These are phyloP conservation scores for Xiphias gladius DNA, from an alignment of 2,113 vertebrate species.

Conservation along the genomic window DNA sequence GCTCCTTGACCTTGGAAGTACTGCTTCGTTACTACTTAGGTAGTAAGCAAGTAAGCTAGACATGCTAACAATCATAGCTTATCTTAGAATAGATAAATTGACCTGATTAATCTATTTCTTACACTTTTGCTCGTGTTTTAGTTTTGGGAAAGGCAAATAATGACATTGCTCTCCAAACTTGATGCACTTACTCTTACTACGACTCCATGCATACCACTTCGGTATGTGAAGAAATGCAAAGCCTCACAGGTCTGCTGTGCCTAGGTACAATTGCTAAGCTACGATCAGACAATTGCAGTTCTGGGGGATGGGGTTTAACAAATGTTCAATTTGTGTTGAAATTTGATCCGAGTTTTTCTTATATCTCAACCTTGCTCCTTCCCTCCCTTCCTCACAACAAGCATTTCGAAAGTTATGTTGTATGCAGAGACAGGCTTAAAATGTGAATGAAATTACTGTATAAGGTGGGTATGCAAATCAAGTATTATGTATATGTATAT, in stretches of 20 bases:
- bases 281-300: background rate
- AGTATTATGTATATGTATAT: too few relatives aligned
- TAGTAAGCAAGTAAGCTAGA: background rate
- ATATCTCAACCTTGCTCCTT: background rate
- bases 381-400: background rate
- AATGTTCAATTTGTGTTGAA: constrained; percentile 29
- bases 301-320: background rate
- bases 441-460: constrained; percentile 30
- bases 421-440: constrained; percentile 8
- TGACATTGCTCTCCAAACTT: background rate
- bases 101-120: background rate
- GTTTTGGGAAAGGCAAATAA: background rate
- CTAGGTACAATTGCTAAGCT: background rate
- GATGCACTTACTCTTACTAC: background rate
- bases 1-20: background rate
- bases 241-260: constrained; percentile 17
- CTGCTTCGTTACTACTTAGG: background rate
- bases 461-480: constrained; percentile 37
- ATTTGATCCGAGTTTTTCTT: constrained; percentile 3
- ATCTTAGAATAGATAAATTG: too few relatives aligned
- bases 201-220: background rate
- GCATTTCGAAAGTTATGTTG: constrained; percentile 19
- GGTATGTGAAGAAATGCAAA: background rate
- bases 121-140: background rate
- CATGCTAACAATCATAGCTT: constrained; percentile 8